Evolutionary conservation across 2,888 invertebrate genomes (phyloP).

Genomic region (Eupsilia transversa): DNA sequence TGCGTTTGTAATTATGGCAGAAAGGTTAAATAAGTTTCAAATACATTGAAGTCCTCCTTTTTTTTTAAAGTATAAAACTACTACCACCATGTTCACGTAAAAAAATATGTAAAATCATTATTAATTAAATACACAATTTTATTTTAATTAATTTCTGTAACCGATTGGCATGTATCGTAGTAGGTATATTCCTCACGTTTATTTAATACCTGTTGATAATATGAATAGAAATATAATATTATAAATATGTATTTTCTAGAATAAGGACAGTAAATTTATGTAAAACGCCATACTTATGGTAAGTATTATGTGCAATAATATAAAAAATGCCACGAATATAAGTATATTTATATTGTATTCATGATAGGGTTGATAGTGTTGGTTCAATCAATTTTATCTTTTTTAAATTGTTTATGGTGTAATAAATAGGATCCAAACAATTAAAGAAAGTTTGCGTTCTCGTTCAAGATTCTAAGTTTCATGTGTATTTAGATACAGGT

Average conservation of each 20-base stretch:
- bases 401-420: not conserved
- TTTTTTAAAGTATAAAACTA: too few relatives aligned
- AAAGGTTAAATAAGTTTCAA: too few relatives aligned
- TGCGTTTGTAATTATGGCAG: too few relatives aligned
- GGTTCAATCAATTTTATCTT: not conserved
- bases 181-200: constrained; percentile 15
- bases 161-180: not conserved
- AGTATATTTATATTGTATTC: not conserved
- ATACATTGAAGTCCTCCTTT: too few relatives aligned
- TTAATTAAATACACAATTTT: too few relatives aligned
- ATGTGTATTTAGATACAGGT: too few relatives aligned
- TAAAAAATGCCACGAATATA: not conserved
- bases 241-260: constrained; percentile 7
- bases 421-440: not conserved
- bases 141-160: too few relatives aligned
- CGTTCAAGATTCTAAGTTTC: too few relatives aligned
- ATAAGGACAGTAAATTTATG: constrained; percentile 3
- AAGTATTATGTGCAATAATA: constrained; percentile 13
- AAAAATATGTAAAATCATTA: too few relatives aligned
- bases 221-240: not conserved
- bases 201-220: not conserved
- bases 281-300: constrained; percentile 8
- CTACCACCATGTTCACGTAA: too few relatives aligned
- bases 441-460: too few relatives aligned
- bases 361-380: constrained; percentile 12